phyloP scores from a whole-genome alignment of 2,113 vertebrate genomes.

The Cynocephalus volans region DNA sequence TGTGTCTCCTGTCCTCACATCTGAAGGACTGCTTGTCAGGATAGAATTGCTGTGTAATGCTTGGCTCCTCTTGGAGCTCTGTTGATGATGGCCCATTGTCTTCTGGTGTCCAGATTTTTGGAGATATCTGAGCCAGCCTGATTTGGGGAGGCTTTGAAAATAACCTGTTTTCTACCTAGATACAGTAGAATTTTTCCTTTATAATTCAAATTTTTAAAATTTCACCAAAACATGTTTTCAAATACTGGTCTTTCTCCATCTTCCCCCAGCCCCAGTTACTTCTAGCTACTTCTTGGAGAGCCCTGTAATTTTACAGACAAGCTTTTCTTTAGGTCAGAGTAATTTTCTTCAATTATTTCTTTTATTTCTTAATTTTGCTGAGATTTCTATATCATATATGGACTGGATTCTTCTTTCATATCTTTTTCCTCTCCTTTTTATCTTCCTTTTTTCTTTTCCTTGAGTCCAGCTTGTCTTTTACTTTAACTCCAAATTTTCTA shows the following conservation, averaged over 20 bases:
- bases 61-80: not conserved
- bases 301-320: not conserved
- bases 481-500: conserved; percentile 14
- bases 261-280: not conserved
- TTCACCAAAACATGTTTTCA: not conserved
- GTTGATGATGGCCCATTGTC: not conserved
- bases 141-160: conserved; percentile 20
- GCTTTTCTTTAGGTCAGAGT: not conserved
- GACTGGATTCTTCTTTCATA: not conserved
- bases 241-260: not conserved
- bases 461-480: not conserved
- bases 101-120: not conserved
- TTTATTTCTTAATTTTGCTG: conserved; percentile 38
- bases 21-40: too few relatives aligned
- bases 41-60: not conserved
- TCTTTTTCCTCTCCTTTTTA: not conserved
- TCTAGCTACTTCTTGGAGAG: not conserved
- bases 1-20: not conserved
- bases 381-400: not conserved
- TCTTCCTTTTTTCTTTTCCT: not conserved
- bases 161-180: not conserved
- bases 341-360: not conserved
- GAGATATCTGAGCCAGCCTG: not conserved
- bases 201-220: not conserved
- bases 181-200: not conserved